Conservation (phyloP, 35 echinoderm and acorn worm species). For the Chiridota heheva region DNA sequence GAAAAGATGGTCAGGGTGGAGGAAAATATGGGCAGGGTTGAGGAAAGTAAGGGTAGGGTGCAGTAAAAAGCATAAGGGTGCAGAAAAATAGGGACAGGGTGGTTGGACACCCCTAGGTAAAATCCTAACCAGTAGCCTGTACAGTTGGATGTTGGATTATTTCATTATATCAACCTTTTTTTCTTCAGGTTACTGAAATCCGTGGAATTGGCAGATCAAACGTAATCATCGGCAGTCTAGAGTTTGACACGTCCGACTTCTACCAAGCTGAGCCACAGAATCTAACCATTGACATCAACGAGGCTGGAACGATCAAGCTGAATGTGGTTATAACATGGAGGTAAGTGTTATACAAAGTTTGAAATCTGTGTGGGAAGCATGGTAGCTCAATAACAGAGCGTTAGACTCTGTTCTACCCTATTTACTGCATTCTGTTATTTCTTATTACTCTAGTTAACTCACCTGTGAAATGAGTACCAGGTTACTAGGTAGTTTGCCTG, state of each 20-base stretch:
- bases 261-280: slow-evolving; percentile 92
- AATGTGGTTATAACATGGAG: slow-evolving; percentile 88
- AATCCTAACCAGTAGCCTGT: no score
- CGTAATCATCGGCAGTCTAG: slow-evolving; percentile 82
- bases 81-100: no score
- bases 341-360: slow-evolving; percentile 32
- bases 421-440: no score
- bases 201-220: slow-evolving; percentile 86
- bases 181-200: slow-evolving; percentile 87
- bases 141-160: no score
- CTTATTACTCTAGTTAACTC: no score
- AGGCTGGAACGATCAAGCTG: slow-evolving; percentile 90
- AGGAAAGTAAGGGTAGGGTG: no score
- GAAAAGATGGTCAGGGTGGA: no score
- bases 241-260: slow-evolving; percentile 96
- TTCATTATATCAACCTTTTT: background rate
- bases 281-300: slow-evolving; percentile 91
- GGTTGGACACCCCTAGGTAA: no score
- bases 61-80: no score
- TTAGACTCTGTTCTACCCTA: background rate
- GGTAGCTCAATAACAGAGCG: background rate
- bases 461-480: no score
- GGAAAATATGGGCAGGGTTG: no score
- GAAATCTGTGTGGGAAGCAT: background rate
- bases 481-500: no score